Base-by-base conservation (phyloP, 23 tunicate genomes). In the Aplidium turbinatum region DNA sequence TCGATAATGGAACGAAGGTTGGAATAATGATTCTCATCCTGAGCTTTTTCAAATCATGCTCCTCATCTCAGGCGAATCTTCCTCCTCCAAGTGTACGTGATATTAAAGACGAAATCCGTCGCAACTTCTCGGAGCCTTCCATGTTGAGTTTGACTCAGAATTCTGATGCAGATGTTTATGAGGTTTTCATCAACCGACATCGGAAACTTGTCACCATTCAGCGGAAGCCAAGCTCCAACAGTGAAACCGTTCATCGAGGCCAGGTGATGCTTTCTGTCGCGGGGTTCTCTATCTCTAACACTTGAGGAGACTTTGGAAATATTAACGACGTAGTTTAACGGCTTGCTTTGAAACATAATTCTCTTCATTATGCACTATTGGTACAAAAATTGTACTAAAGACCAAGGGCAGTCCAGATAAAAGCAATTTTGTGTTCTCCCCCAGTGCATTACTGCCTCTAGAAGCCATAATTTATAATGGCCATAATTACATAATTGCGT, bases 41-140 rank as follows among this genome's bases (percentile, higher is more conserved):
- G 50, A 42, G 50, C 50, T 16, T 42, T 42, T 42, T 42, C 16
- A 16, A 42, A 35, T 62, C 5, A 6, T 25, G 7, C 11, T 38
- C 20, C 9, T 30, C 68, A 25, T 25, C 5, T 26, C 75, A 85
- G 86, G 38, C 94, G 0, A 66, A 32, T 5, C 38, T 67, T 19
- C 86, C 87, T 0, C 52, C 65, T 4, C 96, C 87, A n/a, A 76
- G 63, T 4, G 81, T 73, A 18, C 81, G 54, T 11, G 89, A 90
- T 11, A 30, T 90, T n/a, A 83, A 90, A 39, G 90, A 84, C 1
- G 82, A 79, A 40, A 91, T 91, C 31, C 72, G 97, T 26, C 70
- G 89, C 1, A 91, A 91, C 56, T 91, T 91, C 38, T 84, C 91
- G 7, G 90, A 84, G 38, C 97, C 97, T 7, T 70, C 97, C 13